Percentiles rank a stretch among this genome's conserved stretches.
Conservation (phyloP, 2,113 vertebrate genomes). For the Lepisosteus oculatus region DNA sequence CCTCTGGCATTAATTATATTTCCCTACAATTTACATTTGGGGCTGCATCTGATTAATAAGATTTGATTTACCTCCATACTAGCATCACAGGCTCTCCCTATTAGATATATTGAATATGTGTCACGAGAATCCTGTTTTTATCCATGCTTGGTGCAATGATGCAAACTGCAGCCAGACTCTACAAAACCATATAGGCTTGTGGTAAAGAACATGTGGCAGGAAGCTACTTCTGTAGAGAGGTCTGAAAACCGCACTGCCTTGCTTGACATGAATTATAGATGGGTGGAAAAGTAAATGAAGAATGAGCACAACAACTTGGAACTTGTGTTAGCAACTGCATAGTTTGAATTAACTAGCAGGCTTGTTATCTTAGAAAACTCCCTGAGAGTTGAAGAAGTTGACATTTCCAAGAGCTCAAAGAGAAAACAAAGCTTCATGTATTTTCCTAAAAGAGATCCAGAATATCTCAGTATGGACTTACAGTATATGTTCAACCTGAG, state of each 20-base stretch:
- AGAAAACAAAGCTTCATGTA: no score
- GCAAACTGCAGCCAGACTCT: background rate
- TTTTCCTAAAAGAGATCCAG: no score
- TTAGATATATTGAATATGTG: conserved; percentile 65
- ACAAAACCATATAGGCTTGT: background rate
- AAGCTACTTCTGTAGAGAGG: background rate
- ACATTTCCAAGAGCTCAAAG: background rate
- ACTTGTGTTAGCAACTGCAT: background rate
- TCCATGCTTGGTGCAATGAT: conserved; percentile 14
- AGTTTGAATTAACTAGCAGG: background rate
- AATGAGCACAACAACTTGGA: background rate
- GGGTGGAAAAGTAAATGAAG: conserved; percentile 5
- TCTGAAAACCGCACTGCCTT: background rate
- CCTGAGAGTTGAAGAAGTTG: background rate
- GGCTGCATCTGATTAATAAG: conserved; percentile 50
- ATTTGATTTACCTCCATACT: conserved; percentile 46
- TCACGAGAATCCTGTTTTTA: conserved; percentile 54
- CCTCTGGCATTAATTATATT: conserved; percentile 72
- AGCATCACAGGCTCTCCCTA: conserved; percentile 51
- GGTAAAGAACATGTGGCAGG: background rate
- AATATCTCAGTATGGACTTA: no score
- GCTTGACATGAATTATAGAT: background rate
- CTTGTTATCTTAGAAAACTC: background rate
- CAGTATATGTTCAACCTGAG: background rate
- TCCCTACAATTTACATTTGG: conserved; percentile 55